Conservation (phyloP, 2,888 invertebrate species). For the Colostygia pectinataria region DNA sequence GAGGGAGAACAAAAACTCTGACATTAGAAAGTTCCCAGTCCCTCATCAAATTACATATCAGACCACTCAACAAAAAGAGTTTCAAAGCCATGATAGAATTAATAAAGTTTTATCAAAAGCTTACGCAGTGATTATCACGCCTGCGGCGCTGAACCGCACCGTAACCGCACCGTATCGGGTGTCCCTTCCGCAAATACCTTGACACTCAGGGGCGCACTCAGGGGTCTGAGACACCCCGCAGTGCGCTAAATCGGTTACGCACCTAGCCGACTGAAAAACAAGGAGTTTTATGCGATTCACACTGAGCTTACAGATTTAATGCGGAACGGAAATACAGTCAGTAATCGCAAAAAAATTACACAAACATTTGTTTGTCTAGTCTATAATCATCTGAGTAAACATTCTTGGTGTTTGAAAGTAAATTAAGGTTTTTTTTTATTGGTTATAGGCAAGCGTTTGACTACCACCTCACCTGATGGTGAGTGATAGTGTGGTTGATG, state of each 20-base stretch:
- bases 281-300: not conserved
- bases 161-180: constrained; percentile 53
- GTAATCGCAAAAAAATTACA: too few relatives aligned
- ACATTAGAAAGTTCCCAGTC: not conserved
- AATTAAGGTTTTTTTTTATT: too few relatives aligned
- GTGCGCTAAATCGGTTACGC: constrained; percentile 6
- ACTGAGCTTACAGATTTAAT: not conserved
- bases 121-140: constrained; percentile 32
- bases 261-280: constrained; percentile 7
- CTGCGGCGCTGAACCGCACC: constrained; percentile 29
- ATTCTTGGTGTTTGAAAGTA: too few relatives aligned
- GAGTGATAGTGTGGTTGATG: too few relatives aligned
- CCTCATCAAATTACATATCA: constrained; percentile 8
- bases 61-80: constrained; percentile 5
- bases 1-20: not conserved
- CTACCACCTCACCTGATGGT: too few relatives aligned
- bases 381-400: too few relatives aligned
- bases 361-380: too few relatives aligned
- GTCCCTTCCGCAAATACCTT: constrained; percentile 58
- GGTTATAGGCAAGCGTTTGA: too few relatives aligned
- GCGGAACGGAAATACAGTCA: too few relatives aligned
- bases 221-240: constrained; percentile 1
- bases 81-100: not conserved
- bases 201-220: constrained; percentile 13
- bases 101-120: constrained; percentile 32